These are phyloP conservation scores for Trachythela sp. DNA, from an alignment of 64 coral and sea anemone genomes.

Conservation along the genomic window DNA sequence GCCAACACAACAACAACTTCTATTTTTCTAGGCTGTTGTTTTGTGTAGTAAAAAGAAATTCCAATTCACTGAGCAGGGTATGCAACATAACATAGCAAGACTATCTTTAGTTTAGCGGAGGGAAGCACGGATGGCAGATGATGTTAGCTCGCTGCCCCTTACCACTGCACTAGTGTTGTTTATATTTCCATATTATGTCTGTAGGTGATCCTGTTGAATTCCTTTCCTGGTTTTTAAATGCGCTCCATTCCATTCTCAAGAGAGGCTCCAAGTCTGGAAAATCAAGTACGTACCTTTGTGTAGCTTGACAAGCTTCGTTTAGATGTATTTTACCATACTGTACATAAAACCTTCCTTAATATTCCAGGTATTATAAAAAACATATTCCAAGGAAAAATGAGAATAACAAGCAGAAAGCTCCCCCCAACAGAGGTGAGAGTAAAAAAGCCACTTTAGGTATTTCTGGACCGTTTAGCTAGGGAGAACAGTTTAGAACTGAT, in stretches of 20 bases:
- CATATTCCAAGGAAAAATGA: constrained; percentile 97
- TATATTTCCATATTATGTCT: not conserved
- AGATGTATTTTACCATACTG: too few species aligned
- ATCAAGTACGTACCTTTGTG: constrained; percentile 60
- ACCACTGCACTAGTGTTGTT: not conserved
- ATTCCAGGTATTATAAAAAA: constrained; percentile 68
- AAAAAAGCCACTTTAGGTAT: not conserved
- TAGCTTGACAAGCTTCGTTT: too few species aligned
- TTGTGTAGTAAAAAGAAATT: constrained; percentile 95
- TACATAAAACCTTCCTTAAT: not conserved
- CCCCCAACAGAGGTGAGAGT: constrained; percentile 82
- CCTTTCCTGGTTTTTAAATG: constrained; percentile 95
- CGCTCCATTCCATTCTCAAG: constrained; percentile 79
- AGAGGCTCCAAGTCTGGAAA: constrained; percentile 71
- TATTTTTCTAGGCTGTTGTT: constrained; percentile 78
- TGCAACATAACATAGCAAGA: not conserved
- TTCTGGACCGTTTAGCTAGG: not conserved
- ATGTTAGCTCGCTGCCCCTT: too few species aligned
- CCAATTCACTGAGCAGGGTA: constrained; percentile 95
- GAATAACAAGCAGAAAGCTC: constrained; percentile 68
- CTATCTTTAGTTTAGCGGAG: not conserved
- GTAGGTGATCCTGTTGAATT: constrained; percentile 93
- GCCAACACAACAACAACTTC: not conserved
- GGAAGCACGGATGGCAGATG: too few species aligned
- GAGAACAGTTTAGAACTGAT: not conserved